Base-by-base conservation (phyloP, 2,113 vertebrate genomes). In the Phyllopteryx taeniolatus region DNA sequence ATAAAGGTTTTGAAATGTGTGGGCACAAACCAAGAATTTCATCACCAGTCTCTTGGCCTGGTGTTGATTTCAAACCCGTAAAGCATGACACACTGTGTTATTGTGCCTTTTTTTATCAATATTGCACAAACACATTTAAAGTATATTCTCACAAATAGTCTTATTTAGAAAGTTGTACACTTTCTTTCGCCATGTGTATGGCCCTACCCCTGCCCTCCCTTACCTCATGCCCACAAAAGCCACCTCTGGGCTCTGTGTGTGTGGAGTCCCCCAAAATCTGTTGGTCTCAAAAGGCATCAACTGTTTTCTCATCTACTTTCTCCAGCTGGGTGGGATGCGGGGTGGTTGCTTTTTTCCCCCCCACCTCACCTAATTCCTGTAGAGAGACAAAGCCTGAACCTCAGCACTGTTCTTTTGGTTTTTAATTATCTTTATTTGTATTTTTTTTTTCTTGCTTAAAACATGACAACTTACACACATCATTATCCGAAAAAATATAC, bases 41-140 rank as follows among this genome's bases (percentile, higher is more conserved):
- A 76, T 72, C 65, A 63, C 70, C 69, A 39, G 51, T 79, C 73
- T 57, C 79, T 76, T 68, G 63, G 82, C 72, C 71, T 78, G 75
- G 75, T 13, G 71, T 75, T 78, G 75, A 77, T 83, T 87, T 80
- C 83, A 87, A 85, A 79, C 77, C 70, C 85, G 81, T 78, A 72
- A 87, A 89, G 84, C 88, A 88, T 87, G 84, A 90, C 86, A 85
- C 85, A 89, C 87, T 90, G 88, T 90, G 89, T 88, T 88, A 88
- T 87, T 83, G 91, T 92, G 91, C 91, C 91, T 92, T 92, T 92
- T 88, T 82, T 39, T 39, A 86, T 91, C 87, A 89, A 83, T 81
- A 82, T 89, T 91, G 86, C 87, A 91, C 83, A 88, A 87, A 76
- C 63, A 76, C 68, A 81, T 83, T 72, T 77, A 76, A 78, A 76